phyloP scores from a whole-genome alignment of 2,888 invertebrate species.

The Drosophila yooni region DNA sequence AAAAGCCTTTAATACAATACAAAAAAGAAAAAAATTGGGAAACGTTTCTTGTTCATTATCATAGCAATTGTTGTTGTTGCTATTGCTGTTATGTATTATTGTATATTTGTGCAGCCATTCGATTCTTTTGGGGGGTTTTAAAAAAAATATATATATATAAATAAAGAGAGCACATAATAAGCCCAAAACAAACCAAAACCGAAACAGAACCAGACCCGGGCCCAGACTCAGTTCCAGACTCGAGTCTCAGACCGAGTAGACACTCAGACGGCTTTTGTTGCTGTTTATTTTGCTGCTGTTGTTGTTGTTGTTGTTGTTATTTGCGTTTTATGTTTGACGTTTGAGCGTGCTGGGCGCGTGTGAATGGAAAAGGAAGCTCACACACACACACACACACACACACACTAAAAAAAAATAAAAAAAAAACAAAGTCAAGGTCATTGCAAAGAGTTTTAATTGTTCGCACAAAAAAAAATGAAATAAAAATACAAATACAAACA shows the following conservation, averaged over 20 bases:
- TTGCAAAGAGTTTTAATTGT: conserved; percentile 85
- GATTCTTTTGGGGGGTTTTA: conserved; percentile 49
- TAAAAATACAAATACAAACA: conserved; percentile 59
- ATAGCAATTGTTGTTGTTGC: conserved; percentile 56
- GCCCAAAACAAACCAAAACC: conserved; percentile 53
- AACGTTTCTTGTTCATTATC: conserved; percentile 69
- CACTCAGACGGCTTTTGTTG: conserved; percentile 75
- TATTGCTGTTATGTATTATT: conserved; percentile 50
- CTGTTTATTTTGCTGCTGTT: conserved; percentile 55
- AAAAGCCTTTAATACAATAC: conserved; percentile 48
- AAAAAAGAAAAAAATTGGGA: conserved; percentile 21
- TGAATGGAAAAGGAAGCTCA: conserved; percentile 79
- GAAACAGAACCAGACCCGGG: conserved; percentile 32
- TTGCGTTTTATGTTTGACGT: conserved; percentile 78
- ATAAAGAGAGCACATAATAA: conserved; percentile 44
- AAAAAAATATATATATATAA: conserved; percentile 5
- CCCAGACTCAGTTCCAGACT: conserved; percentile 54
- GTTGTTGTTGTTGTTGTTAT: conserved; percentile 39
- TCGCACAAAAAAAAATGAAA: conserved; percentile 73
- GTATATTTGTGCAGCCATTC: conserved; percentile 68
- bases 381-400: conserved; percentile 51
- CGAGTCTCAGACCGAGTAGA: conserved; percentile 69
- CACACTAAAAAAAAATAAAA: conserved; percentile 36
- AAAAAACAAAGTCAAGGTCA: conserved; percentile 85
- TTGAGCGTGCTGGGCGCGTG: conserved; percentile 80